Evolutionary conservation across 2,797 vertebrate genomes (phyloP).

Genomic region (Ctenopoma multispine): DNA sequence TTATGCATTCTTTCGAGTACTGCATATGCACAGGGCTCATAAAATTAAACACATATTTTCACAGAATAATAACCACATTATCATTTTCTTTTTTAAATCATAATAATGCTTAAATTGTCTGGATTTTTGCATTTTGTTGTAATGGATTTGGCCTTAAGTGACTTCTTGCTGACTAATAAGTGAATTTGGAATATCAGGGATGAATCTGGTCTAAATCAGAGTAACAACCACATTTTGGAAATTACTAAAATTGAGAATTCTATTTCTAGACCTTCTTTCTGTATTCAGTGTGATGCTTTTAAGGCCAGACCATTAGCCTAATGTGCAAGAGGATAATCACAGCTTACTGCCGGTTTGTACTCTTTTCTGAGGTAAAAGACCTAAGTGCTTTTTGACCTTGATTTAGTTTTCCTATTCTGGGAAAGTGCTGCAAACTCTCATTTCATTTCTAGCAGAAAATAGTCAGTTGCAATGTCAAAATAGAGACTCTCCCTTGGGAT

Average conservation of each 20-base stretch:
- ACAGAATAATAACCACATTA: constrained; percentile 6
- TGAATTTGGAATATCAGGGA: constrained; percentile 42
- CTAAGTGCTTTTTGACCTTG: constrained; percentile 55
- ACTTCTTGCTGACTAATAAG: constrained; percentile 27
- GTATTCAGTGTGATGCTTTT: constrained; percentile 39
- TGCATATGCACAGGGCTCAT: constrained; percentile 18
- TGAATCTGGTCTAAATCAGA: constrained; percentile 54
- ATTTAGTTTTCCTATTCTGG: constrained; percentile 42
- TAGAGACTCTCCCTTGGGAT: constrained; percentile 21
- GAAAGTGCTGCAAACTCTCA: constrained; percentile 42
- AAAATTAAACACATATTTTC: constrained; percentile 18
- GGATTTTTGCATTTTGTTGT: constrained; percentile 28
- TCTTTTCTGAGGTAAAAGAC: constrained; percentile 37
- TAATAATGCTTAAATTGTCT: constrained; percentile 4
- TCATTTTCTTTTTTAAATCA: constrained; percentile 17
- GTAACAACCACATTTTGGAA: constrained; percentile 43
- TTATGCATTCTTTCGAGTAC: constrained; percentile 22
- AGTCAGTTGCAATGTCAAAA: constrained; percentile 25
- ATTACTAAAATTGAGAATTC: constrained; percentile 50
- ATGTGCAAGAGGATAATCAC: constrained; percentile 57
- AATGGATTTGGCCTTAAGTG: constrained; percentile 33
- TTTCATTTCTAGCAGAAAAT: constrained; percentile 34
- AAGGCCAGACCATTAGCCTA: constrained; percentile 48
- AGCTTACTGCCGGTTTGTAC: constrained; percentile 23
- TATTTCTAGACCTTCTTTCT: constrained; percentile 50